A percentile compares a stretch with the other conserved stretches of the same genome.
phyloP scores from a whole-genome alignment of 2,888 invertebrate genomes.

The Matsumyia berberina region DNA sequence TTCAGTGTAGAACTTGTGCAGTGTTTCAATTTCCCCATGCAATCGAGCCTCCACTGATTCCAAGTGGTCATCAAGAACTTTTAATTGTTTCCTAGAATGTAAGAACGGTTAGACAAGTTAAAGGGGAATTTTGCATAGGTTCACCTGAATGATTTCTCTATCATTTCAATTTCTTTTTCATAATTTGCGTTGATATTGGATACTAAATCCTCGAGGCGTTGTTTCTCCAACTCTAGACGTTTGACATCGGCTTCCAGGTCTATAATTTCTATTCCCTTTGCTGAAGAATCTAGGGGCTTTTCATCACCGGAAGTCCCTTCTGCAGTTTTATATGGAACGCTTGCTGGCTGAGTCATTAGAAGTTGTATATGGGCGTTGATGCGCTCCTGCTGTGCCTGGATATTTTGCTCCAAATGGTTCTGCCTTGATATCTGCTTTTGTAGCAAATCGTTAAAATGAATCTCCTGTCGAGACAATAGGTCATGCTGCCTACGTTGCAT shows the following conservation, averaged over 20 bases:
- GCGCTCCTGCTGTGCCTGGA: conserved; percentile 83
- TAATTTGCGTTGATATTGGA: conserved; percentile 83
- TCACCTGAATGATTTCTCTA: conserved; percentile 83
- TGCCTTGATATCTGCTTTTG: conserved; percentile 83
- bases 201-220: conserved; percentile 83
- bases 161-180: conserved; percentile 83
- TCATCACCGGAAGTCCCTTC: conserved; percentile 14
- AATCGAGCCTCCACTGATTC: conserved; percentile 81
- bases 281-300: neutral
- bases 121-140: neutral
- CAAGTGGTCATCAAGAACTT: conserved; percentile 81
- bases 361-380: conserved; percentile 83
- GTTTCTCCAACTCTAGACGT: conserved; percentile 82
- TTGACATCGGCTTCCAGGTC: conserved; percentile 81
- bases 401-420: conserved; percentile 82
- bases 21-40: conserved; percentile 80
- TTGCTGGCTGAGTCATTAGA: conserved; percentile 81
- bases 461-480: conserved; percentile 81
- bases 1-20: conserved; percentile 79
- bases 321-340: neutral
- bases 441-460: conserved; percentile 81
- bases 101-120: neutral
- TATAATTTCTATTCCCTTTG: conserved; percentile 74
- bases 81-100: conserved; percentile 81
- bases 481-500: conserved; percentile 83